Conservation (phyloP, 2,113 vertebrate genomes). For the Hydrolagus affinis region DNA sequence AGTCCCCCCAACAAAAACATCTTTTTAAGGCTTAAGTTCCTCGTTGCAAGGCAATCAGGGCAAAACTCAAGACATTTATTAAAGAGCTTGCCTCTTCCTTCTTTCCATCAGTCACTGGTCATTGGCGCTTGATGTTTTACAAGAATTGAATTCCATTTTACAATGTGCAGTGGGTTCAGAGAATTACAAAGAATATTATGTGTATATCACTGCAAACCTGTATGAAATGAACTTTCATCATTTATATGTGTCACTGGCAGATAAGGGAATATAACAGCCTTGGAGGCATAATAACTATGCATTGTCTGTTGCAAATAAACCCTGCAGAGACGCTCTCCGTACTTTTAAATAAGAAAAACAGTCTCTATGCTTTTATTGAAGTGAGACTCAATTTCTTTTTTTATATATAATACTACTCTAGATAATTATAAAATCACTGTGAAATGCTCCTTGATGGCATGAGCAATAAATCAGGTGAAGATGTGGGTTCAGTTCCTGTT, state of each 20-base stretch:
- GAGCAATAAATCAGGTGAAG: not conserved
- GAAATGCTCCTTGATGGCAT: not conserved
- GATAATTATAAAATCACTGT: conserved; percentile 10
- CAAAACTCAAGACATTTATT: not conserved
- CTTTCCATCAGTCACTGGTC: conserved; percentile 6
- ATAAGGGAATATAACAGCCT: not conserved
- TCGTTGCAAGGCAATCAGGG: not conserved
- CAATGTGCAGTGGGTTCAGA: not conserved
- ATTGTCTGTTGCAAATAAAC: conserved; percentile 18
- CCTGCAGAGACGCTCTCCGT: not conserved
- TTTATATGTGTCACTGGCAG: conserved; percentile 27
- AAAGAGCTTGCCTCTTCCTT: not conserved
- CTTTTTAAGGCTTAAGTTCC: conserved; percentile 16
- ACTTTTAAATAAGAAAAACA: conserved; percentile 10
- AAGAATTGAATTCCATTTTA: conserved; percentile 26
- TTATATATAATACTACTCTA: not conserved
- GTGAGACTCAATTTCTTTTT: conserved; percentile 19
- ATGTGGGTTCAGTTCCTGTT: not conserved
- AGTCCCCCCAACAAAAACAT: not conserved
- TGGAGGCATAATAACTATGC: not conserved
- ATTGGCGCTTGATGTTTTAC: not conserved
- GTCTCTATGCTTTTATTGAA: conserved; percentile 2
- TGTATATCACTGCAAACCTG: conserved; percentile 7
- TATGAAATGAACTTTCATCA: conserved; percentile 14
- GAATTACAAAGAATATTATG: not conserved